Percentiles rank a stretch among this genome's conserved stretches.
These are phyloP conservation scores for Phacellophora camtschatica DNA, from an alignment of 30 jellyfish, hydroid and myxozoan genomes.

Conservation along the genomic window DNA sequence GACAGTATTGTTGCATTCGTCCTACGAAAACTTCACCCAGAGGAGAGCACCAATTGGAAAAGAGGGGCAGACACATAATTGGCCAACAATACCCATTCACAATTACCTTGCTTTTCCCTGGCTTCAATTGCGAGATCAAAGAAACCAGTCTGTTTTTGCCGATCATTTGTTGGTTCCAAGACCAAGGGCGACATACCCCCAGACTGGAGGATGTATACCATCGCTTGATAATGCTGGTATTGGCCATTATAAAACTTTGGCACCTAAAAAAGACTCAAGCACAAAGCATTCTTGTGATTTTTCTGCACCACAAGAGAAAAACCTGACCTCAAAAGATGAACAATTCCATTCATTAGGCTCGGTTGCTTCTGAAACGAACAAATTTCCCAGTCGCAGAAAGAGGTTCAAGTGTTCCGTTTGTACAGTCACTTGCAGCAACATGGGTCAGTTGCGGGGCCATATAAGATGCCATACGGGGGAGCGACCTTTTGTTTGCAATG, in stretches of 20 bases:
- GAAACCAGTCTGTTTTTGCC: background rate
- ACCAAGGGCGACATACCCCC: constrained; percentile 5
- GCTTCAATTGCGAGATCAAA: background rate
- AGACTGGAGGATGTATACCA: constrained; percentile 12
- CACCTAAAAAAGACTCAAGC: background rate
- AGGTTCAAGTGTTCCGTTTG: constrained; percentile 57
- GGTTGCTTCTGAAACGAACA: background rate
- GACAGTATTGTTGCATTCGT: background rate
- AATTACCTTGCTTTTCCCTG: background rate
- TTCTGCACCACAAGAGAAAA: background rate
- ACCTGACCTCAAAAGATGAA: background rate
- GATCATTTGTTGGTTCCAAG: background rate
- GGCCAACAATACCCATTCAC: background rate
- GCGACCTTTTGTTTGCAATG: constrained; percentile 54
- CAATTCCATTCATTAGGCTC: background rate
- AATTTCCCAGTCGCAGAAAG: background rate
- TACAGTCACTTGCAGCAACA: constrained; percentile 52
- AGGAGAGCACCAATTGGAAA: background rate
- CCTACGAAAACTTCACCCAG: too few species aligned
- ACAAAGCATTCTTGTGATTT: background rate
- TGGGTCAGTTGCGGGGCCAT: constrained; percentile 78
- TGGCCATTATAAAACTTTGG: background rate
- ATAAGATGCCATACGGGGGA: constrained; percentile 74
- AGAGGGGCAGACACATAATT: background rate
- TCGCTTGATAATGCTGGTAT: too few species aligned